Percentiles rank a stretch among this genome's conserved stretches.
Evolutionary conservation across 2,113 vertebrate species (phyloP).

Genomic region (Perca fluviatilis): DNA sequence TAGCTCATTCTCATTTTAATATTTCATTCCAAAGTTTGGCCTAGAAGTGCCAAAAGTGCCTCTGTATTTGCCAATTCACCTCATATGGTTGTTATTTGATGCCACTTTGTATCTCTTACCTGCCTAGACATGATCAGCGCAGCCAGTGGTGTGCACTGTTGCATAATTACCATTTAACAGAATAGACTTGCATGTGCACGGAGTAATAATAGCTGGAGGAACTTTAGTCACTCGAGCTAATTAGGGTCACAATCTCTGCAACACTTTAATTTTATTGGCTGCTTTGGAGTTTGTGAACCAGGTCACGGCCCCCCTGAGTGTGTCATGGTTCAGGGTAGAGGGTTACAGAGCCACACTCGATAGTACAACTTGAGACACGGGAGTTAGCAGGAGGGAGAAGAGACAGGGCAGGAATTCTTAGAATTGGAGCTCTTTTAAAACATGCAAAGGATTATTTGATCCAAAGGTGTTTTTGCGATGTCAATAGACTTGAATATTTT

Average conservation of each 20-base stretch:
- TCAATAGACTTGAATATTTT: conserved; percentile 45
- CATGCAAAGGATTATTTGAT: conserved; percentile 25
- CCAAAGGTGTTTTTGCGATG: conserved; percentile 31
- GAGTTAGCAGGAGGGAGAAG: conserved; percentile 34
- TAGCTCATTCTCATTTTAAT: conserved; percentile 8
- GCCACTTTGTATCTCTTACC: conserved; percentile 1
- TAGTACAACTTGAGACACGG: conserved; percentile 36
- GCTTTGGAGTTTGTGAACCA: conserved; percentile 69
- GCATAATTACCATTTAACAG: conserved; percentile 49
- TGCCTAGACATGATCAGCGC: neutral
- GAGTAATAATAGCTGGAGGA: conserved; percentile 33
- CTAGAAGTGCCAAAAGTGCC: neutral
- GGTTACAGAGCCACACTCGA: conserved; percentile 51
- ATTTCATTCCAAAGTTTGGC: neutral
- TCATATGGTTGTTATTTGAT: conserved; percentile 1
- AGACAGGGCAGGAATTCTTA: neutral
- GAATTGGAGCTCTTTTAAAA: conserved; percentile 8
- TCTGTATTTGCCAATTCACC: neutral
- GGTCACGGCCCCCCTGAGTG: conserved; percentile 68
- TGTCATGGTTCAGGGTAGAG: conserved; percentile 70
- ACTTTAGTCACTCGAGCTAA: conserved; percentile 63
- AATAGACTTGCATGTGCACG: conserved; percentile 16
- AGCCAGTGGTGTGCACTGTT: conserved; percentile 7
- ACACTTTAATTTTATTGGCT: conserved; percentile 74
- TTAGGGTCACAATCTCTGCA: conserved; percentile 74